Conservation (phyloP, 2,797 vertebrate species). For the Neoniphon sammara region DNA sequence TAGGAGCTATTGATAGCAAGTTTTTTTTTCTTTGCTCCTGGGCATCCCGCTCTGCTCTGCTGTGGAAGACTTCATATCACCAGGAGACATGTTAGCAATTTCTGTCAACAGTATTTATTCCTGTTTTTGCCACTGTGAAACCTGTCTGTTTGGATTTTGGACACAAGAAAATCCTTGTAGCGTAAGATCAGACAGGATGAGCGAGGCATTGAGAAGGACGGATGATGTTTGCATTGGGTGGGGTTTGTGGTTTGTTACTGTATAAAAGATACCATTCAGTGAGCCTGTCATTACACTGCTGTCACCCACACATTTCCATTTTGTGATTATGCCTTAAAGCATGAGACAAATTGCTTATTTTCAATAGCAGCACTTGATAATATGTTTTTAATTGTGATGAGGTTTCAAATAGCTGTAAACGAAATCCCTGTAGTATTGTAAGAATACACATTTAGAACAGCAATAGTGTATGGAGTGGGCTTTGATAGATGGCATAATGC, state of each 20-base stretch:
- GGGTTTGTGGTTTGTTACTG: not conserved
- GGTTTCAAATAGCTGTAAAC: too few relatives aligned
- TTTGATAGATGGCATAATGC: constrained; percentile 10
- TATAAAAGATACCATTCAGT: not conserved
- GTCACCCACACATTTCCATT: not conserved
- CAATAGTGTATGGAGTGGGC: too few relatives aligned
- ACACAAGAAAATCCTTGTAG: constrained; percentile 12
- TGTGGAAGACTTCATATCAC: constrained; percentile 5
- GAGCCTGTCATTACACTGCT: not conserved
- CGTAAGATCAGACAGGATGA: not conserved
- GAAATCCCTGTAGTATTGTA: too few relatives aligned
- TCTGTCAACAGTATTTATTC: constrained; percentile 2
- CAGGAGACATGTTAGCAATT: not conserved
- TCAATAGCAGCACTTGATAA: too few relatives aligned
- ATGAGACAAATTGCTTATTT: not conserved
- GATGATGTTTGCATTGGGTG: not conserved
- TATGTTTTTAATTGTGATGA: too few relatives aligned
- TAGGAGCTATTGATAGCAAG: constrained; percentile 14
- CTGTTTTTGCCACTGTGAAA: constrained; percentile 4
- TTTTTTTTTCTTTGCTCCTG: constrained; percentile 4
- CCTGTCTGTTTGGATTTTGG: constrained; percentile 3
- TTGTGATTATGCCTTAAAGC: too few relatives aligned
- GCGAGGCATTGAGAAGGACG: not conserved
- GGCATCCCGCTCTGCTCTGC: not conserved
- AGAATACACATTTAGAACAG: not conserved